Evolutionary conservation across 2,888 invertebrate species (phyloP), one percentile per base, ranked within the genome.

Genomic region (Sarcophaga variegata): DNA sequence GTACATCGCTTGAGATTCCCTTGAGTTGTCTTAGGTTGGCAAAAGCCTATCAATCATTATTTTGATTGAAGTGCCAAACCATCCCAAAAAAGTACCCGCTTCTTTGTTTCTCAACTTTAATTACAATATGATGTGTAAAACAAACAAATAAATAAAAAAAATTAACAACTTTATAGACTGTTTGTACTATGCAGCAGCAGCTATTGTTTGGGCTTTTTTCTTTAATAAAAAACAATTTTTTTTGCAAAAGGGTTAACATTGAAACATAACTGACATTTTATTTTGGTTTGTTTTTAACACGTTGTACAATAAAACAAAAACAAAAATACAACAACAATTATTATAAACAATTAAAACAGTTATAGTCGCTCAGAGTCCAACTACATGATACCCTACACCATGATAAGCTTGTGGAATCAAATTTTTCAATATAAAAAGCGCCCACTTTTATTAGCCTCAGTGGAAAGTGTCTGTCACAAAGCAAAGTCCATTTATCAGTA

Each of bases 41-140:
- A 14, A 49, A 67, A 67, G 60, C 70, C 72, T 72, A 83, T 77
- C 82, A 83, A 83, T 83, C 82, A 77, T 77, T 66, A 3, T 67
- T 76, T 76, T 54, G 8, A 54, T 17, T 49, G 49, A 63, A 75
- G 45, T 75, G 63, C 54, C 64, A 62, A 66, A 59, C 77, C 59
- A 83, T 77, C 77, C 77, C 77, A 66, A 27, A 54, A 54, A 54
- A 3, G 17, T 14, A 54, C 17, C 12, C 17, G 12, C 17, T 62
- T 54, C 3, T 37, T 62, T 49, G 47, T 63, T 54, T 76, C 37
- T 75, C 54, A 63, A 76, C 71, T 77, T 81, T 80, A 85, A 85
- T 85, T 81, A 81, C 66, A 76, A 67, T 81, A 80, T 76, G 60
- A 80, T 74, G 75, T 80, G 67, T 80, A 59, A 76, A 80, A 60